These are phyloP conservation scores for Eurypyga helias DNA, from an alignment of 2,113 vertebrate species.

Conservation along the genomic window DNA sequence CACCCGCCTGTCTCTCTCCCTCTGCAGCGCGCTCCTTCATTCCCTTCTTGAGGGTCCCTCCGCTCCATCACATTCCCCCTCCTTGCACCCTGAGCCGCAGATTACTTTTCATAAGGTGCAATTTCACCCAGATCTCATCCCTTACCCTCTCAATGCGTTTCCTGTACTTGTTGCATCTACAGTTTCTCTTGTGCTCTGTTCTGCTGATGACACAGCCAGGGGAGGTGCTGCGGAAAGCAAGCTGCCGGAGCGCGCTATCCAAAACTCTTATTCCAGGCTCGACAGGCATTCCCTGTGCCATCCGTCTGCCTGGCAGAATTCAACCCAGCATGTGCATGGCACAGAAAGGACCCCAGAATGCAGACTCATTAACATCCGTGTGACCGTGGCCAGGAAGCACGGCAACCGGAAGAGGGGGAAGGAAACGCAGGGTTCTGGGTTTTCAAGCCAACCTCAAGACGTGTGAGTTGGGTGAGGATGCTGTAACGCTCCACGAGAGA, in stretches of 20 bases:
- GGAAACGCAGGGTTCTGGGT: neutral
- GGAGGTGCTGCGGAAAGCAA: neutral
- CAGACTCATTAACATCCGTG: neutral
- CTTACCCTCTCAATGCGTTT: conserved; percentile 77
- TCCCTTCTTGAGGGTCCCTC: conserved; percentile 26
- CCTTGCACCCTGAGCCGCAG: conserved; percentile 68
- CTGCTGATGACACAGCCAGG: neutral
- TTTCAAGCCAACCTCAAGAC: neutral
- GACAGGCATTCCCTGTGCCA: neutral
- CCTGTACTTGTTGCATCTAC: conserved; percentile 65
- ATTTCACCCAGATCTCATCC: conserved; percentile 78
- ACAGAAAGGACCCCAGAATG: neutral
- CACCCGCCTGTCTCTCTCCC: conserved; percentile 53
- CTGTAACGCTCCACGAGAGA: neutral
- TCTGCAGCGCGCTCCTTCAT: conserved; percentile 62
- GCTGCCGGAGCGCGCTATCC: conserved; percentile 5
- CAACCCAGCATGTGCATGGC: accelerated
- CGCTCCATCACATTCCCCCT: conserved; percentile 60
- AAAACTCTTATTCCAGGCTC: neutral
- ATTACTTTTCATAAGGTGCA: conserved; percentile 78
- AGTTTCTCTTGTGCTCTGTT: conserved; percentile 51
- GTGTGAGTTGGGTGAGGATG: neutral
- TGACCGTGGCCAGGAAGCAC: neutral
- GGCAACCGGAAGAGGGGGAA: neutral
- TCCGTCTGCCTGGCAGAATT: neutral